Evolutionary conservation across 2,888 invertebrate genomes (phyloP), one percentile per base, ranked within the genome.

Genomic region (Camptogramma bilineatum): DNA sequence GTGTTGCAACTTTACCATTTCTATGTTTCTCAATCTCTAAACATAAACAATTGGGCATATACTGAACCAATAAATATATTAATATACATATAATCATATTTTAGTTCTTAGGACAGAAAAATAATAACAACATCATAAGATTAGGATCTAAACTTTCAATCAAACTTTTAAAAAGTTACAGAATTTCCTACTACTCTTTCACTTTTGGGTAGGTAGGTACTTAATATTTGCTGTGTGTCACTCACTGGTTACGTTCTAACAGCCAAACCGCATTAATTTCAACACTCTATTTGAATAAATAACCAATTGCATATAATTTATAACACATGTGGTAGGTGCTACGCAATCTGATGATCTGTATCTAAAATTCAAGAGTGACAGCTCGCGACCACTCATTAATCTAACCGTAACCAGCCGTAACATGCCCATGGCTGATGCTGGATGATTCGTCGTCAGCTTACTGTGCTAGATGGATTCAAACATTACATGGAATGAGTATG

Each of bases 281-380:
- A 84, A 88, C 90, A 91, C 86, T 85, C 82, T 83, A 87, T 88
- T 90, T 87, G 84, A 89, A 90, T 90, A 88, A 90, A 88, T 85
- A 88, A 86, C 83, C 83, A 84, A 87, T 88, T 85, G 85, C 84
- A 85, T 88, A 84, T 79, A 80, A 84, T 80, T 81, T 84, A 86
- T 83, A 83, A 77, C 78, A 84, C 82, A 79, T 79, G 76, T 62
- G 62, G 52, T 61, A 48, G 61, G 61, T 46, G 76, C 78, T 77
- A 77, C 83, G 84, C 83, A 86, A 86, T 75, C 78, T 71, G 73
- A 80, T 76, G 83, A 82, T 84, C 78, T 74, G 75, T 82, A 85
- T 84, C 84, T 81, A 72, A 74, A 73, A 77, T 74, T 78, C 76
- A 76, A 72, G 74, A 73, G 80, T 80, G 83, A 84, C 85, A 84